phyloP scores from a whole-genome alignment of 2,113 vertebrate genomes.

The Bombycilla garrulus region DNA sequence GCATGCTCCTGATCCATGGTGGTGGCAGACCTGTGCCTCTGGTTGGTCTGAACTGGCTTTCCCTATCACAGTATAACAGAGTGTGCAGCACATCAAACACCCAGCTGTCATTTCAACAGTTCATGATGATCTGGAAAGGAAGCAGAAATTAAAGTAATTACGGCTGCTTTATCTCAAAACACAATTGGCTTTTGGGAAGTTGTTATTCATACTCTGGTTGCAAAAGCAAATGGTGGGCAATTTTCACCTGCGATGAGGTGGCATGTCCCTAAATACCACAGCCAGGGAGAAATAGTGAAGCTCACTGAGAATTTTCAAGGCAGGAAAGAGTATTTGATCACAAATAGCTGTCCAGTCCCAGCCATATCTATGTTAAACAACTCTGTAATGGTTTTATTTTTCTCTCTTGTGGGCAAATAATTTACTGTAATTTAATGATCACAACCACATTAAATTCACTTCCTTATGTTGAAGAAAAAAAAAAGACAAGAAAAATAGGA shows the following conservation, averaged over 20 bases:
- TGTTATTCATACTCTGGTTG: background rate
- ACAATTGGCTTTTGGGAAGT: background rate
- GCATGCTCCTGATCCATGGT: background rate
- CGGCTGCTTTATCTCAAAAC: background rate
- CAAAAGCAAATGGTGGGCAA: background rate
- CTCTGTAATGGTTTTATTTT: background rate
- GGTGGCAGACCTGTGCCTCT: background rate
- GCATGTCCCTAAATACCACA: background rate
- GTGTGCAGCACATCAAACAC: background rate
- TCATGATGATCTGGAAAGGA: background rate
- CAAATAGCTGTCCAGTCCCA: background rate
- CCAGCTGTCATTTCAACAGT: background rate
- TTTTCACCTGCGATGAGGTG: background rate
- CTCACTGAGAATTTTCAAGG: background rate
- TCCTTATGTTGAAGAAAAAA: slow-evolving; percentile 24
- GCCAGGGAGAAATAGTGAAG: background rate
- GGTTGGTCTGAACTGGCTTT: background rate
- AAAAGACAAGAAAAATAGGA: slow-evolving; percentile 16
- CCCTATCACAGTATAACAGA: background rate
- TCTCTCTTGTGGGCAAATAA: background rate
- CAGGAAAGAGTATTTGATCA: background rate
- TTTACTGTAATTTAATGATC: slow-evolving; percentile 25
- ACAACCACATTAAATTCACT: slow-evolving; percentile 19
- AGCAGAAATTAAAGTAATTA: background rate
- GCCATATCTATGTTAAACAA: background rate